These are phyloP conservation scores for rat (Rattus norvegicus) DNA, from an alignment of 2,113 vertebrate genomes.

Conservation along the genomic window DNA sequence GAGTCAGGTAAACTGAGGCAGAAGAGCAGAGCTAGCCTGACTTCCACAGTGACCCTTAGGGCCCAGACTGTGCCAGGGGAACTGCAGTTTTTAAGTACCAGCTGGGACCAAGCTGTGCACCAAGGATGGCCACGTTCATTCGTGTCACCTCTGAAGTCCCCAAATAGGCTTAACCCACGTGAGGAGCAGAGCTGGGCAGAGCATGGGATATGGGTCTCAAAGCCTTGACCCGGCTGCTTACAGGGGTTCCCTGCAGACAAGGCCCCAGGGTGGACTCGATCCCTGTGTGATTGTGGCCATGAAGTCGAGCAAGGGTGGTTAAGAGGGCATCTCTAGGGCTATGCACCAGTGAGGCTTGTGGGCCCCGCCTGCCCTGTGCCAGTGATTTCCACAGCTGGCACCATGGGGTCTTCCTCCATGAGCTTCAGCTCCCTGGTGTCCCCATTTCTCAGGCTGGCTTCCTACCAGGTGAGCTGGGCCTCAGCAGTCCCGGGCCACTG, in stretches of 20 bases:
- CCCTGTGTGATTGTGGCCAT: neutral
- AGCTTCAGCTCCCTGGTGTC: neutral
- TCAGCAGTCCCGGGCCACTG: slow-evolving; percentile 93
- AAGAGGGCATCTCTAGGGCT: neutral
- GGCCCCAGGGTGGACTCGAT: neutral
- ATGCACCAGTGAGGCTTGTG: neutral
- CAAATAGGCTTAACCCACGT: no score
- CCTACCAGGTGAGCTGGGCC: slow-evolving; percentile 93
- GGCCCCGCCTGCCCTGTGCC: fast-evolving
- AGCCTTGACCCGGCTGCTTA: neutral
- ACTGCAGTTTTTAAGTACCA: neutral
- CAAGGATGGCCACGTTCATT: neutral
- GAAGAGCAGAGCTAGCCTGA: neutral
- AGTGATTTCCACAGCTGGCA: no score
- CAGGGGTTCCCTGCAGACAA: neutral
- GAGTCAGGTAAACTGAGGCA: slow-evolving; percentile 84
- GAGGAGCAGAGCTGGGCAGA: neutral
- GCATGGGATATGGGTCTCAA: neutral
- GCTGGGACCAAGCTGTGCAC: neutral
- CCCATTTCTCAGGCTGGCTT: slow-evolving; percentile 90
- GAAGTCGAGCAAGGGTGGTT: neutral
- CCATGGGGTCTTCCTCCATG: neutral
- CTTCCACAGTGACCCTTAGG: no score
- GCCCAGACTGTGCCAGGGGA: neutral
- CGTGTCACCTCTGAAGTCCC: neutral